Conservation (phyloP, 2,888 invertebrate genomes). For the Nowickia ferox region DNA sequence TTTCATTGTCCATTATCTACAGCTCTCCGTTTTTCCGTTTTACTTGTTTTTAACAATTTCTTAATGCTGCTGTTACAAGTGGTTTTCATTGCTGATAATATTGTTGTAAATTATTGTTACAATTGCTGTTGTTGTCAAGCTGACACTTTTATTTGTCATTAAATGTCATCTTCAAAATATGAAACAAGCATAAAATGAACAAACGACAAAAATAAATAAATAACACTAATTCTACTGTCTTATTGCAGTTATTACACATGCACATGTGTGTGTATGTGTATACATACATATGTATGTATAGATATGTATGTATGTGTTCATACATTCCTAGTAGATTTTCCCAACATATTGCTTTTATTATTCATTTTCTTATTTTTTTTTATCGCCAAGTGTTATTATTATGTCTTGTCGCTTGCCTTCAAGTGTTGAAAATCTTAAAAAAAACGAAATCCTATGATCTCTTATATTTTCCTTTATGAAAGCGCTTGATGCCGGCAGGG, state of each 20-base stretch:
- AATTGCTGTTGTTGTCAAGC: conserved; percentile 65
- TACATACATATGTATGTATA: not conserved
- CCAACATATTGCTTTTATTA: conserved; percentile 60
- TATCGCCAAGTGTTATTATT: conserved; percentile 50
- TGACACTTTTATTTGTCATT: conserved; percentile 72
- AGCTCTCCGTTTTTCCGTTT: conserved; percentile 8
- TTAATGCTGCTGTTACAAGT: conserved; percentile 54
- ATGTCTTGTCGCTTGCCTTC: conserved; percentile 45
- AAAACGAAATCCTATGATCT: conserved; percentile 45
- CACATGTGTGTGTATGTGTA: not conserved
- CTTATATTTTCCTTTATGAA: not conserved
- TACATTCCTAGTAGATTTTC: conserved; percentile 18
- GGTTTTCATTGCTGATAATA: conserved; percentile 63
- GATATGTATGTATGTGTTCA: not conserved
- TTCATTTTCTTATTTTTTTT: conserved; percentile 54
- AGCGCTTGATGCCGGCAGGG: too few species aligned
- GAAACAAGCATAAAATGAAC: conserved; percentile 41
- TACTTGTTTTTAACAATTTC: conserved; percentile 57
- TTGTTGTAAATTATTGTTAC: conserved; percentile 66
- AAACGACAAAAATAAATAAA: conserved; percentile 42
- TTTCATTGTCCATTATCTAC: not conserved
- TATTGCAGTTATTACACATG: conserved; percentile 26
- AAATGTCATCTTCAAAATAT: conserved; percentile 66
- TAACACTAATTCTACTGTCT: conserved; percentile 44
- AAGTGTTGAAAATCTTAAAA: conserved; percentile 37